A percentile compares a stretch with the other conserved stretches of the same genome.
Evolutionary conservation across 2,888 invertebrate species (phyloP).

Genomic region (Drosophila cognata): DNA sequence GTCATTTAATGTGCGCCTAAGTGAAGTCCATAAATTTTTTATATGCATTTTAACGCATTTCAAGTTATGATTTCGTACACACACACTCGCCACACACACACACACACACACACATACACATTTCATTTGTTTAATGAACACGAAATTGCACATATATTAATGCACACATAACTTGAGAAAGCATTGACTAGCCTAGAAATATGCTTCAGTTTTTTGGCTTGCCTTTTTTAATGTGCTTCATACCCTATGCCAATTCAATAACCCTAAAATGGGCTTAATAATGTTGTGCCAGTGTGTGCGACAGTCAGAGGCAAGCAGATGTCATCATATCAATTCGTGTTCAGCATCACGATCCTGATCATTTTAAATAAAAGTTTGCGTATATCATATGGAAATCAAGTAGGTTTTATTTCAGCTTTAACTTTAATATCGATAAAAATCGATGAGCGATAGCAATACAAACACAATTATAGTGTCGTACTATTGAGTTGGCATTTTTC

Average conservation of each 20-base stretch:
- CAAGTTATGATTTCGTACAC: constrained; percentile 70
- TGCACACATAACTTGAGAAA: constrained; percentile 4
- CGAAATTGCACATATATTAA: constrained; percentile 47
- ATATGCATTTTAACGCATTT: constrained; percentile 79
- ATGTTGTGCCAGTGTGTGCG: neutral
- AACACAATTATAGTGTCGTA: neutral
- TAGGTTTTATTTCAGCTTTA: neutral
- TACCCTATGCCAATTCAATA: neutral
- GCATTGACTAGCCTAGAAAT: constrained; percentile 27
- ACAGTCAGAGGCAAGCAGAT: neutral
- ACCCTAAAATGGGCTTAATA: neutral
- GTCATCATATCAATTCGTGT: neutral
- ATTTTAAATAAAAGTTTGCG: neutral
- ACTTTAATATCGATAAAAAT: neutral
- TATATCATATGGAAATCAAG: neutral
- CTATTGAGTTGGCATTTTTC: neutral
- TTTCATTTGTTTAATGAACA: constrained; percentile 61
- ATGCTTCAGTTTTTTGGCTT: constrained; percentile 6
- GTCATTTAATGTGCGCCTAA: constrained; percentile 77
- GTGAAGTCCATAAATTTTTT: constrained; percentile 77
- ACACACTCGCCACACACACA: constrained; percentile 23
- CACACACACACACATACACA: constrained; percentile 33
- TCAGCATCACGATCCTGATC: neutral
- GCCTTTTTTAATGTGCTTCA: neutral
- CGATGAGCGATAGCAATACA: neutral